Evolutionary conservation across 1,140 invertebrate species (phyloP).

Genomic region (Drosophila tropicalis): DNA sequence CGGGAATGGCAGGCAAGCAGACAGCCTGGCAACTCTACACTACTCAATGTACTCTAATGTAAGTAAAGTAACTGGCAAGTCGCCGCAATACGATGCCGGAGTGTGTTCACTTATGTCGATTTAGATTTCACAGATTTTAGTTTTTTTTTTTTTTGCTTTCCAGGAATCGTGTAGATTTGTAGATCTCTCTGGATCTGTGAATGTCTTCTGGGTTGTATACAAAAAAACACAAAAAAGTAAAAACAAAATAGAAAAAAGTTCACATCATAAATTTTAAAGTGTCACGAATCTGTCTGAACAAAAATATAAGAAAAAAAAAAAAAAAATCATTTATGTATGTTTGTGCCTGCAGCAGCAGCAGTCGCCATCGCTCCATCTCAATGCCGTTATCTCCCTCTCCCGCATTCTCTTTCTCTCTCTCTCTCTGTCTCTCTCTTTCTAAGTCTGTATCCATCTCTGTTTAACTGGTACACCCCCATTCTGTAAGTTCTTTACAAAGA

Average conservation of each 20-base stretch:
- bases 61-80: slow-evolving; percentile 54
- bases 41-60: not conserved
- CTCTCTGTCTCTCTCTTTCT: not conserved
- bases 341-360: slow-evolving; percentile 71
- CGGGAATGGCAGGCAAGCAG: slow-evolving; percentile 20
- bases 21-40: slow-evolving; percentile 8
- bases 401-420: slow-evolving; percentile 7
- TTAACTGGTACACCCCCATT: slow-evolving; percentile 31
- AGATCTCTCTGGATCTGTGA: slow-evolving; percentile 36
- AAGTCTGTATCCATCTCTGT: slow-evolving; percentile 8
- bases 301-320: too few relatives aligned
- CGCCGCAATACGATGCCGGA: slow-evolving; percentile 35
- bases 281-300: slow-evolving; percentile 74
- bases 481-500: slow-evolving; percentile 50
- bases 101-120: slow-evolving; percentile 69
- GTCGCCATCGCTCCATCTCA: slow-evolving; percentile 21
- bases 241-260: slow-evolving; percentile 63
- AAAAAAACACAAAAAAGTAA: slow-evolving; percentile 33
- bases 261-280: slow-evolving; percentile 82
- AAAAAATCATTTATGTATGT: slow-evolving; percentile 78
- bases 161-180: slow-evolving; percentile 69
- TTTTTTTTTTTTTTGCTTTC: slow-evolving; percentile 30
- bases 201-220: slow-evolving; percentile 11
- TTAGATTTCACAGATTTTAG: slow-evolving; percentile 76
- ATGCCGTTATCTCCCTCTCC: slow-evolving; percentile 12